Percentiles rank a stretch among this genome's conserved stretches.
These are phyloP conservation scores for Drosophila trapezifrons DNA, from an alignment of 1,140 invertebrate species.

Conservation along the genomic window DNA sequence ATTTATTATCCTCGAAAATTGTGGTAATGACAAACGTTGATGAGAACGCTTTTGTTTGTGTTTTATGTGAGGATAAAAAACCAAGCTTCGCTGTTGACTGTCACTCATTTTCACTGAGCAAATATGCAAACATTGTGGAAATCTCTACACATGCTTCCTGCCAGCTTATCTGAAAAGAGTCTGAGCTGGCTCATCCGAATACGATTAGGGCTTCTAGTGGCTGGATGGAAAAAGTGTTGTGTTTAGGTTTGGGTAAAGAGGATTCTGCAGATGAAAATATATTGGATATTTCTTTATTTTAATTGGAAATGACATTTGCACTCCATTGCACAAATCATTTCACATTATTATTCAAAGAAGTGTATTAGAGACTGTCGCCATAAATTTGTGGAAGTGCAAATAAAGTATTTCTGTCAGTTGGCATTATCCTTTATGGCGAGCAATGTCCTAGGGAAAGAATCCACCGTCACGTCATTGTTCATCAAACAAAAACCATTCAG, in stretches of 20 bases:
- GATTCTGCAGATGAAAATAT: neutral
- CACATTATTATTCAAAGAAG: constrained; percentile 5
- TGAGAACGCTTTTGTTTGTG: neutral
- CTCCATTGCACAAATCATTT: constrained; percentile 21
- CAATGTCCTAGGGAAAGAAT: too few species aligned
- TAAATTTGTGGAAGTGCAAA: constrained; percentile 3
- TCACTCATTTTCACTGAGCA: constrained; percentile 1
- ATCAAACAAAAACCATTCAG: constrained; percentile 15
- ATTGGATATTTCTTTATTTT: neutral
- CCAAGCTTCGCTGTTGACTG: constrained; percentile 3
- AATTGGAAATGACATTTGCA: neutral
- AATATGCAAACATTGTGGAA: constrained; percentile 18
- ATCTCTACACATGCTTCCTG: constrained; percentile 12
- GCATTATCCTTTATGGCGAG: constrained; percentile 1
- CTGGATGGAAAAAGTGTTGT: neutral
- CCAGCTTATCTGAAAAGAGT: neutral
- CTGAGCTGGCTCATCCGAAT: neutral
- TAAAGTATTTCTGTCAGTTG: constrained; percentile 8
- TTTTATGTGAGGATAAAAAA: neutral
- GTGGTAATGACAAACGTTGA: neutral
- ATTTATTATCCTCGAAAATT: neutral
- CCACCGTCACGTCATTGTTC: constrained; percentile 4
- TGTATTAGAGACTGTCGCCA: neutral
- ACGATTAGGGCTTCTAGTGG: neutral
- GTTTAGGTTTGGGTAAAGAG: neutral